Base-by-base conservation (phyloP, 1,140 invertebrate species). In the Heliconius himera region DNA sequence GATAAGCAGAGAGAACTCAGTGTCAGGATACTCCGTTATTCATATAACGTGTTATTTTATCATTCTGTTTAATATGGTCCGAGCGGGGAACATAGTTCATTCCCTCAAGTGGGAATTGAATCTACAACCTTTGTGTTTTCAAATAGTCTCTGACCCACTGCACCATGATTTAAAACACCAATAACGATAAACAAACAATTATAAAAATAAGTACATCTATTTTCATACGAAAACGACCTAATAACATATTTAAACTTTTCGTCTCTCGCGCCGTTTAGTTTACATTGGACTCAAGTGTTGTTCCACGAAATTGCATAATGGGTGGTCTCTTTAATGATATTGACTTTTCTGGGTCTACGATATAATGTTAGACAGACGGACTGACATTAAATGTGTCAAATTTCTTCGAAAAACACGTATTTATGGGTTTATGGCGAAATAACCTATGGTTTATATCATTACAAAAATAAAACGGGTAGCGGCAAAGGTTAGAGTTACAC, bases 261-360 rank as follows among this genome's bases (percentile, higher is more conserved):
- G 70, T 49, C 36, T 73, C 79, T 76, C 79, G 77, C 41, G n/a
- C 78, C 86, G 81, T 89, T 89, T 84, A 84, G 83, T 87, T 85
- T 83, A 83, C 73, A 73, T 76, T 81, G 75, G 81, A 80, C 60
- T 83, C 79, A 74, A 80, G 82, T 83, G 80, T 78, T 84, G 80
- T 88, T 90, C 88, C 78, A 76, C 79, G 88, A 89, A 90, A 88
- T 88, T 82, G 76, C 86, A 80, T 81, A 84, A 86, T 83, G 89
- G 89, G 90, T 91, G 90, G 89, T 88, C 89, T 77, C 71, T 76
- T 83, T 81, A 79, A 78, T 78, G 77, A 76, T 76, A 76, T 76
- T 76, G 70, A 76, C 79, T 80, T 46, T 76, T 76, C 41, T 70
- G n/a, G n/a, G 51, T 66, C 51, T 78, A 75, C 71, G 20, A 79